Evolutionary conservation across 1,140 invertebrate species (phyloP), one percentile per base, ranked within the genome.

Genomic region (Pogonus chalceus): DNA sequence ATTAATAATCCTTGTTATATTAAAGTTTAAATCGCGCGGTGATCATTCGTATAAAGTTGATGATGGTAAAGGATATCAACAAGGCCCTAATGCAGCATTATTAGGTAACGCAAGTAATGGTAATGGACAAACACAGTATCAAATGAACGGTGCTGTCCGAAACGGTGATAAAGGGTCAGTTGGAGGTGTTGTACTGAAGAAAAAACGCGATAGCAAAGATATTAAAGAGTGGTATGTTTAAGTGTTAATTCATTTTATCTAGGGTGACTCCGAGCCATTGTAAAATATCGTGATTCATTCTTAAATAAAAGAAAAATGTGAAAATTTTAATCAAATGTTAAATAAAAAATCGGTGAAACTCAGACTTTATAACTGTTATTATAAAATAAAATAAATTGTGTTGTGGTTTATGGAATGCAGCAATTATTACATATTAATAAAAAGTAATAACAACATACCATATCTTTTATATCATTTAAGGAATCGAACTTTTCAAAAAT

Each of bases 201-300:
- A 86, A 69, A 87, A 87, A 69, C 75, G 87, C 64, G 83, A 88
- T 74, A 78, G 82, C 56, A 90, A 90, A 79, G 88, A 92, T 69
- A 85, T 93, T 58, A 93, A 92, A 79, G 90, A 93, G 73, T 93
- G 90, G 90, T 93, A 92, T 69, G 90, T 93, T 69, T 91, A 83
- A 80, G 47, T 43, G 24, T 51, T 43, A 43, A 43, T 12, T 49
- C 1, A 43, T 23, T 49, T 51, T 49, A 20, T 47, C 24, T 20
- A 35, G 20, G 23, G 20, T 58, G 61, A 65, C 65, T 69, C 66
- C 66, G 66, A 68, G 67, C 66, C 66, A 68, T 60, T 58, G 37
- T 43, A 43, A 43, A 43, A 31, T 31, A 31, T 7, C 26, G 4
- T 31, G 26, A 31, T 31, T 4, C 26, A 31, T 31, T 31, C 26